Evolutionary conservation across 2,888 invertebrate genomes (phyloP), one percentile per base, ranked within the genome.

Genomic region (Lasius fuliginosus): DNA sequence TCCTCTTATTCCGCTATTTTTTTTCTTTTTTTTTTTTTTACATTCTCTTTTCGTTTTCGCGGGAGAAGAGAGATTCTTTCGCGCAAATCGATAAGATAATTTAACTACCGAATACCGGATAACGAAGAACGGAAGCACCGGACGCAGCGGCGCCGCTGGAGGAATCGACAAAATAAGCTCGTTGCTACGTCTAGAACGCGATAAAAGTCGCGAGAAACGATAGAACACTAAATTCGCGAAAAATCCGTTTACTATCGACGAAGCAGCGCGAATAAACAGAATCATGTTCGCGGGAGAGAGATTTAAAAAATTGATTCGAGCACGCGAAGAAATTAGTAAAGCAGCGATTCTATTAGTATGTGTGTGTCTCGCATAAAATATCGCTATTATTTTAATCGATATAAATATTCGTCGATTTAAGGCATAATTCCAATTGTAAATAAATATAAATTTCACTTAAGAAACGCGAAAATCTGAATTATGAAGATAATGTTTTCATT

Each of bases 41-140:
- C 18, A 65, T 60, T 53, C 68, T 58, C 58, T 74, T 58, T 49
- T 73, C 81, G n/a, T 49, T 71, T 56, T 33, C 74, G 27, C 33
- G 60, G 60, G 30, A 46, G 76, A n/a, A 62, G 49, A 49, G 68
- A 81, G 40, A 30, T 46, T 73, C 81, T 83, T 83, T 68, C 83
- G 60, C 53, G 18, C 71, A 82, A 53, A 89, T 89, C 89, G 86
- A 89, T 88, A 88, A 81, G 85, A 85, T 88, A 85, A 88, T 86
- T 88, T 76, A 58, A 82, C 84, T 83, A 82, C 79, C 81, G 75
- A 65, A 56, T 62, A 81, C 40, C 33, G 68, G 79, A 69, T 83
- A 86, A 89, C 71, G 83, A 85, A 73, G 74, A 56, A 33, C 58
- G 82, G 33, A 58, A 71, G 69, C 36, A 42, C 58, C 82, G 75